Evolutionary conservation across 1,140 invertebrate genomes (phyloP).

Genomic region (Drosophila truncata): DNA sequence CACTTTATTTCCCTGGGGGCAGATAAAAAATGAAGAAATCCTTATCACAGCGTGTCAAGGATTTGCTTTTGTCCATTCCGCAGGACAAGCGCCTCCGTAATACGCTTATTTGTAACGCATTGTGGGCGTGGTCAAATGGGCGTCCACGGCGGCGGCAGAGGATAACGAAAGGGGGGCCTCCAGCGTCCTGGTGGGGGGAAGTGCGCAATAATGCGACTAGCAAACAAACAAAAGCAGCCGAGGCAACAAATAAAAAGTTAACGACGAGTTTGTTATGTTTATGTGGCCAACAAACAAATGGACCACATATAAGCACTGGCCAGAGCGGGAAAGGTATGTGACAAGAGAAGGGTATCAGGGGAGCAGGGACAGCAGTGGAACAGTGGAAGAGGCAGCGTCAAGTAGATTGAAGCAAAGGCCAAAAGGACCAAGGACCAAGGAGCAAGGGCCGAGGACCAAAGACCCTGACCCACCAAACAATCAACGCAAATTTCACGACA

Average conservation of each 20-base stretch:
- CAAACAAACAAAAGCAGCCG: constrained; percentile 57
- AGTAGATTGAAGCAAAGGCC: constrained; percentile 34
- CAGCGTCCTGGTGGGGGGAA: constrained; percentile 16
- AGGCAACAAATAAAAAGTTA: constrained; percentile 84
- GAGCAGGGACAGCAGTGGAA: not conserved
- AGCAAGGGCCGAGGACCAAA: constrained; percentile 4
- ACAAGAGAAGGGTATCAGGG: not conserved
- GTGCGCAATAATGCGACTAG: constrained; percentile 77
- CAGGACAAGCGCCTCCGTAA: constrained; percentile 78
- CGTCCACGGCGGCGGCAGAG: constrained; percentile 15
- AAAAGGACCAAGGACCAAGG: constrained; percentile 21
- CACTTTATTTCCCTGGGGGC: constrained; percentile 84
- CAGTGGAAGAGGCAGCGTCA: not conserved
- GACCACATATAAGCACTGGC: constrained; percentile 63
- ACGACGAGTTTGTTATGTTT: constrained; percentile 84
- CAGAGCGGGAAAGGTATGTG: constrained; percentile 23
- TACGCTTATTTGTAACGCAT: constrained; percentile 83
- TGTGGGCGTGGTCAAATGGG: constrained; percentile 60
- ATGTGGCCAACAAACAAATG: constrained; percentile 79
- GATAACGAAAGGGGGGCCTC: constrained; percentile 8
- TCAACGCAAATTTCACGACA: constrained; percentile 81
- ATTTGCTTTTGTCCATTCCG: constrained; percentile 82
- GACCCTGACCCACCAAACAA: constrained; percentile 69
- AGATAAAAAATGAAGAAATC: constrained; percentile 85
- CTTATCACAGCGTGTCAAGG: constrained; percentile 85